These are phyloP conservation scores for Myopa testacea DNA, from an alignment of 2,888 invertebrate genomes.

Conservation along the genomic window DNA sequence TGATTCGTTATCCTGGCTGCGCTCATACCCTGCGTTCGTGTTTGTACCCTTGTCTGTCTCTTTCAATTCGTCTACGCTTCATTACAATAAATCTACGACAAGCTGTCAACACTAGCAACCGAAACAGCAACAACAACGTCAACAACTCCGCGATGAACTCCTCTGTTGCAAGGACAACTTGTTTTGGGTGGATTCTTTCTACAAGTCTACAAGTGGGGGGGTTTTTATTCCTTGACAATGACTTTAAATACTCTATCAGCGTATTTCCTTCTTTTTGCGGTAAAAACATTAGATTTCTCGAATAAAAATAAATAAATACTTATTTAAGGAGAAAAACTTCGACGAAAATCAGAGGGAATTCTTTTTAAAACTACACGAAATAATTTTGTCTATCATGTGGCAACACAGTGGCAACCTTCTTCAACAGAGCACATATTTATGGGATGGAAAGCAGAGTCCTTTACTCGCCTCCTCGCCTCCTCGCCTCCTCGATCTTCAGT, in stretches of 20 bases:
- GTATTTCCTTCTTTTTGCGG: not conserved
- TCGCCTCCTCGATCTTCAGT: too few species aligned
- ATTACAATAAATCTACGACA: slow-evolving; percentile 62
- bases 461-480: too few species aligned
- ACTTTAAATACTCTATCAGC: slow-evolving; percentile 59
- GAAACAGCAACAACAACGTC: not conserved
- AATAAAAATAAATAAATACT: not conserved
- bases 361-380: not conserved
- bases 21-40: not conserved
- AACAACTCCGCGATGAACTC: not conserved
- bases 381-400: too few species aligned
- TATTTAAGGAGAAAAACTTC: slow-evolving; percentile 10
- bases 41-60: slow-evolving; percentile 50
- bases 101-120: slow-evolving; percentile 39
- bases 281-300: not conserved
- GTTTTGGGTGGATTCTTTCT: slow-evolving; percentile 28
- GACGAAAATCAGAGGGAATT: slow-evolving; percentile 11
- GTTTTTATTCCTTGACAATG: slow-evolving; percentile 51
- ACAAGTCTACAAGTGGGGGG: slow-evolving; percentile 6
- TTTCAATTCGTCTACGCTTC: slow-evolving; percentile 63
- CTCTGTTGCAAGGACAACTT: slow-evolving; percentile 32
- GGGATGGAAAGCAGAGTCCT: too few species aligned
- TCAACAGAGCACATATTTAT: too few species aligned
- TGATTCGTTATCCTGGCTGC: slow-evolving; percentile 27
- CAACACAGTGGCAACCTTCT: too few species aligned